phyloP scores from a whole-genome alignment of 2,797 vertebrate species.

The Dromococcyx pavoninus region DNA sequence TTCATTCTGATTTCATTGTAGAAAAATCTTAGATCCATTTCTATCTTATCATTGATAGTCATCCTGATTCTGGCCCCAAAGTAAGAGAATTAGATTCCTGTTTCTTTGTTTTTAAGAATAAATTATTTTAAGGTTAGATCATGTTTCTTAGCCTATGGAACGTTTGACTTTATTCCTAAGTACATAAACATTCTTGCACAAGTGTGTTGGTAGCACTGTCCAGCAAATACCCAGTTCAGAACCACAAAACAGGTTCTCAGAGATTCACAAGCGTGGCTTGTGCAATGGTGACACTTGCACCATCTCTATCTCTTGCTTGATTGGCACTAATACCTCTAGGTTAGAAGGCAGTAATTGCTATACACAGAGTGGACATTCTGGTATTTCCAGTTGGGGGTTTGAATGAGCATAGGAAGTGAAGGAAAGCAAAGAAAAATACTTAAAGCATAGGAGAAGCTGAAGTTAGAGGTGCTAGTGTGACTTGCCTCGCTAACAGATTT shows the following conservation, averaged over 20 bases:
- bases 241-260: not conserved
- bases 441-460: not conserved
- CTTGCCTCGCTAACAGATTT: not conserved
- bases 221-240: not conserved
- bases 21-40: not conserved
- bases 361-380: not conserved
- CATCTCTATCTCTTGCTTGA: not conserved
- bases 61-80: not conserved
- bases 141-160: not conserved
- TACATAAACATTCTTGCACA: not conserved
- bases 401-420: not conserved
- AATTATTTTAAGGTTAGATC: not conserved
- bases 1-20: not conserved
- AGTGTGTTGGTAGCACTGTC: not conserved
- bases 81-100: not conserved
- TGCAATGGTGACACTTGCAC: not conserved
- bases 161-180: not conserved
- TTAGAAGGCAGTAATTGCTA: not conserved
- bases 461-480: not conserved
- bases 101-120: not conserved
- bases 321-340: not conserved
- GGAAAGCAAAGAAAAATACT: not conserved
- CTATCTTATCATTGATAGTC: not conserved
- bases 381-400: not conserved
- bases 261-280: not conserved